Base-by-base conservation (phyloP, 2,888 invertebrate species). In the Leptinotarsa haldemani region DNA sequence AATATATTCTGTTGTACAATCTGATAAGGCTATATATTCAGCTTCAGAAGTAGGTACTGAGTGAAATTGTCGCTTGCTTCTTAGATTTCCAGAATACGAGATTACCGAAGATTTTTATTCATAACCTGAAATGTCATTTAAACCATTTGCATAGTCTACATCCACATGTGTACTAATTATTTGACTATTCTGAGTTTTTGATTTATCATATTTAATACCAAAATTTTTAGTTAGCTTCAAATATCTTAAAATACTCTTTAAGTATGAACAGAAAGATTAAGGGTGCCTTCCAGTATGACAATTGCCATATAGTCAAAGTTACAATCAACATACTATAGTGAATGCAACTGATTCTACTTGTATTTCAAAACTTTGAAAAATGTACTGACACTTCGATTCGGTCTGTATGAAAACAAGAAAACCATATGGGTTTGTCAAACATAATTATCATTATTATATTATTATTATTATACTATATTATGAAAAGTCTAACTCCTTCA, bases 101-200 rank as follows among this genome's bases (percentile, higher is more conserved):
- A 77, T 78, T 77, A 40, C 74, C 48, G 73, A 70, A 66, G 16
- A 79, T 16, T 53, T 74, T 79, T 22, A 78, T 65, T 18, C 18
- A 73, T 53, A 80, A 30, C 77, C 80, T 53, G 75, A 47, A 61
- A 79, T 4, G 0, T 4, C 25, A 25, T 25, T 25, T 0, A 4
- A 25, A 74, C 77, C 61, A 69, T 71, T 79, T 65, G 79, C 80
- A 79, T 74, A 79, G 68, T 77, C 79, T 20, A 76, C n/a, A 74
- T 78, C 78, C 65, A 69, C 79, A 77, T 70, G 56, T 1, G 67
- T 40, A 52, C 52, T 53, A 9, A 67, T 53, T 13, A 53, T 67
- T 66, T 66, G 20, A 53, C 53, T 22, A 12, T 13, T 48, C 65
- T 50, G 15, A 65, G 50, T 13, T 50, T n/a, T 40, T 13, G 50